phyloP scores from a whole-genome alignment of 2,113 vertebrate genomes.

The Prolemur simus region DNA sequence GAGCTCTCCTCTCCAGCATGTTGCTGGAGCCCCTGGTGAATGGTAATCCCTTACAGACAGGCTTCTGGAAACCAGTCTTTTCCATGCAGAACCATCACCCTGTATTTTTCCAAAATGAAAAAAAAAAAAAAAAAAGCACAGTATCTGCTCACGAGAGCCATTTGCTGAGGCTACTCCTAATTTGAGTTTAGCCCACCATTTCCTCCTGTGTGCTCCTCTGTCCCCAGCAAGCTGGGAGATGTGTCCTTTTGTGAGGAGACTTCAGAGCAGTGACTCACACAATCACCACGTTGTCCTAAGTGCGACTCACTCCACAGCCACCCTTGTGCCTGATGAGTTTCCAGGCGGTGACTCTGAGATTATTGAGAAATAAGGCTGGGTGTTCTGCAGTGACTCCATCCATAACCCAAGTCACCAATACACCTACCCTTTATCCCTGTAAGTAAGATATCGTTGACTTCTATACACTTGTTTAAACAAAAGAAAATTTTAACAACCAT shows the following conservation, averaged over 20 bases:
- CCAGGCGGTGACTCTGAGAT: constrained; percentile 40
- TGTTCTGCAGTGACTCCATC: constrained; percentile 17
- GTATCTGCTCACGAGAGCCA: accelerated
- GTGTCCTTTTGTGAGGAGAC: background rate
- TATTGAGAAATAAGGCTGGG: constrained; percentile 43
- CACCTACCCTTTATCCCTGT: constrained; percentile 18
- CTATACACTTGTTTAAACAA: background rate
- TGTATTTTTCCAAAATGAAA: background rate
- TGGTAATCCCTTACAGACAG: background rate
- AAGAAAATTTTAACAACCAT: background rate
- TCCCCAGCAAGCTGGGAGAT: background rate
- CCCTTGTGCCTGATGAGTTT: background rate
- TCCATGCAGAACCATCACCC: background rate
- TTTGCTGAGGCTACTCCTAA: background rate
- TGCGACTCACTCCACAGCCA: background rate
- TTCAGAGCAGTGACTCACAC: background rate
- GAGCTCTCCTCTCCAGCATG: background rate
- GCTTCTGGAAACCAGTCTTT: background rate
- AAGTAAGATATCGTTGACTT: constrained; percentile 45
- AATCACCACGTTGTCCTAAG: background rate
- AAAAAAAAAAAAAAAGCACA: too few relatives aligned
- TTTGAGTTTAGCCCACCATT: accelerated
- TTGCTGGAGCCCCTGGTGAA: background rate
- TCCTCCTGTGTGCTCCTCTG: background rate
- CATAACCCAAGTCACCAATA: constrained; percentile 13